Conservation (phyloP, 2,113 vertebrate species). For the Callipepla squamata region DNA sequence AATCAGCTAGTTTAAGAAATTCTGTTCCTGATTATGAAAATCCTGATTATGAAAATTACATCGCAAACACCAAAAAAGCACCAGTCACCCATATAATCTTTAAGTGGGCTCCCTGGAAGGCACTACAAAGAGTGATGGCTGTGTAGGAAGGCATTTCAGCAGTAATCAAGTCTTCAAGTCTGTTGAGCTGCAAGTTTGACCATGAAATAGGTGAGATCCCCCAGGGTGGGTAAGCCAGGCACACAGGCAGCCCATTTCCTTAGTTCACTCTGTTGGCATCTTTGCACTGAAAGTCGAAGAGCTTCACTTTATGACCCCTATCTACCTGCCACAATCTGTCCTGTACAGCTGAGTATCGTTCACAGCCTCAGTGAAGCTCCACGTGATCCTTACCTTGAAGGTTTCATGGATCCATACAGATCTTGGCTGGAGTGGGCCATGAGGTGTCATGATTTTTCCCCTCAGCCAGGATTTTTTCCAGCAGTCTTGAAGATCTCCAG, state of each 20-base stretch:
- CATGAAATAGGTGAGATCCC: neutral
- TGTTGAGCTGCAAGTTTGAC: neutral
- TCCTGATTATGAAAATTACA: neutral
- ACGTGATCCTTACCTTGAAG: neutral
- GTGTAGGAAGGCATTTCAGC: neutral
- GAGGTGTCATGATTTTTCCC: neutral
- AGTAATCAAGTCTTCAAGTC: neutral
- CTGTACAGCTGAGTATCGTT: neutral
- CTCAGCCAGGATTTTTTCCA: neutral
- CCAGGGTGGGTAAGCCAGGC: neutral
- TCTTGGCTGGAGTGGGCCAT: neutral
- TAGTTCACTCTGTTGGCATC: neutral
- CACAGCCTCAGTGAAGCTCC: neutral
- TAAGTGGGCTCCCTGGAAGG: conserved; percentile 1
- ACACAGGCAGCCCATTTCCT: neutral
- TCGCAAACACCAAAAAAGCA: neutral
- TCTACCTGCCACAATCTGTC: too few species aligned
- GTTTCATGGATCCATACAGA: neutral
- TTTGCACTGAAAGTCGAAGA: neutral
- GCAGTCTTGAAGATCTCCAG: neutral
- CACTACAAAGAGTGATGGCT: neutral
- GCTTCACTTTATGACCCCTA: rapidly evolving
- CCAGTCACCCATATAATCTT: neutral
- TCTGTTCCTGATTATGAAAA: neutral
- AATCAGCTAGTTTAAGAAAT: neutral